Evolutionary conservation across 1,140 invertebrate species (phyloP), one percentile per base, ranked within the genome.

Genomic region (Palaemon carinicauda): DNA sequence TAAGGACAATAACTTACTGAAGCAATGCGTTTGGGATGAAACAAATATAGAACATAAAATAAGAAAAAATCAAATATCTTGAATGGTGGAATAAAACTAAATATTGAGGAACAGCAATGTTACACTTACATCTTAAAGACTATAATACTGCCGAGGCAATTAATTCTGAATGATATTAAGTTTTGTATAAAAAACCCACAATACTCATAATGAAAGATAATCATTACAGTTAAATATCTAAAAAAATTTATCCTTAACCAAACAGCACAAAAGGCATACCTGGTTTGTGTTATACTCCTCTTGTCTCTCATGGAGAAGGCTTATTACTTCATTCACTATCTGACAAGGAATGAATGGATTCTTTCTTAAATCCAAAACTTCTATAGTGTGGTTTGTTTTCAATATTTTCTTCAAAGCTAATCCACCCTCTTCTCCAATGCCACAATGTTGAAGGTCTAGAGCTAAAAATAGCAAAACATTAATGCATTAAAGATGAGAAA

Each of bases 401-500:
- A 85, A 50, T 14, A 78, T 10, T 19, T 65, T 69, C 15, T 53
- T 65, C 74, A 69, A 12, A 15, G 54, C 10, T 17, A 27, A 31
- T 27, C 82, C 82, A 41, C 74, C 75, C 41, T 78, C 82, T 41
- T 19, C 50, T n/a, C 82, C 75, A 27, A 85, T 50, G 27, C 82
- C 82, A 79, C 82, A 85, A 21, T 85, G 74, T 21, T 85, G 82
- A 51, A 85, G 74, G 29, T 85, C 82, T 41, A 85, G 3, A 10
- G 82, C 82, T 85, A 41, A 69, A 51, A 4, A 51, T 51, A 27
- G 12, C 1, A 24, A 54, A n/a, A n/a, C n/a, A n/a, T n/a, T 56
- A 24, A 51, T 73, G 17, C 27, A 27, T 24, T 73, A 9, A 19
- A 79, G 10, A 12, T 24, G 24, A n/a, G 41, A 54, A 29, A 33